Evolutionary conservation across 2,888 invertebrate species (phyloP), one percentile per base, ranked within the genome.

Genomic region (Noctua comes): DNA sequence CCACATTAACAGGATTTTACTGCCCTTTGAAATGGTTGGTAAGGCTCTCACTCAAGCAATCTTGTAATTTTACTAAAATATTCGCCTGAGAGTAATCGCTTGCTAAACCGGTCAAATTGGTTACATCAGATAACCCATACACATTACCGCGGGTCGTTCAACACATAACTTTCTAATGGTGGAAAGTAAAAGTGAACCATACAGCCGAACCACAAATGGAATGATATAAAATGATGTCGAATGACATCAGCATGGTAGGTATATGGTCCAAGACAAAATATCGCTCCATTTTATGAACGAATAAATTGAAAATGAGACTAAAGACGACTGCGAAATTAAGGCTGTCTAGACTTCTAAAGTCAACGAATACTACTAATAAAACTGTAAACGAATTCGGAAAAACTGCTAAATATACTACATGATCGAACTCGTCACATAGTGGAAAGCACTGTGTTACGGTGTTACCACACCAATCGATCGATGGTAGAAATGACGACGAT

Each of bases 161-260:
- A 85, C 87, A 87, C 65, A 80, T 85, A 59, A 85, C 85, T 85
- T 85, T 85, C 85, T 87, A 85, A 87, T 80, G 85, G 57, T 73
- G 76, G 68, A 85, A 87, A 85, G 85, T 84, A 85, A 85, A 87
- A 85, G 87, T 85, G 76, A 84, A 68, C 80, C 70, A 76, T 40
- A 73, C 85, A 66, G 16, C 40, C 73, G 36, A 43, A 76, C 81
- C 85, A 40, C 65, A 76, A 76, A 85, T 76, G 80, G 81, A 40
- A 76, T 48, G 59, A 84, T 69, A 79, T 57, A 27, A 84, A 84
- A 83, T 74, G 59, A 78, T 83, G 84, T 62, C 65, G 36, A 40
- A 80, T 80, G 87, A 84, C 75, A 76, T 85, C 76, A 84, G 65
- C 70, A 24, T 59, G 13, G 46, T 54, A 64, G 13, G 46, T 54